Base-by-base conservation (phyloP, 2,888 invertebrate genomes). In the Aspidiotus destructor region DNA sequence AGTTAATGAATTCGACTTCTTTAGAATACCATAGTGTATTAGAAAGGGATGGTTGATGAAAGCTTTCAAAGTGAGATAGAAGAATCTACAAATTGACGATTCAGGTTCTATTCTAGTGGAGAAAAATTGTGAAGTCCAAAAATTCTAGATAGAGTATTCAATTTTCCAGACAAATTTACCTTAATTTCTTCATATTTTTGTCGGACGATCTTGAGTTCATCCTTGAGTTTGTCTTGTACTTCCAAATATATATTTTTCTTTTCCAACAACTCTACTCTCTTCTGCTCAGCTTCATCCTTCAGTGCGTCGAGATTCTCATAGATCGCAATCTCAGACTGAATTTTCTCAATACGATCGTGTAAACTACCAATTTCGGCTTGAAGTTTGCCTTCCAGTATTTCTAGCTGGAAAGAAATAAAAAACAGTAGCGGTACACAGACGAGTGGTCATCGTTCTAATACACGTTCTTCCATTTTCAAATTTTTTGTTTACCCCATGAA, bases 341-440 rank as follows among this genome's bases (percentile, higher is more conserved):
- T 85, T 6, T 75, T 76, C 9, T 75, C 75, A 67, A 81, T 79
- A 71, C 79, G 80, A 17, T 79, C 77, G 70, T 78, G 77, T 63
- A 83, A 74, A 48, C 77, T 75, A 16, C 76, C 77, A 71, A 81
- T 74, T 73, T 83, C 83, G 16, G 80, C 81, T 70, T 78, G 80
- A 17, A 87, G 84, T 76, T 86, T 87, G 65, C 84, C 82, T 67
- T 87, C 86, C 70, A 88, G 77, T 60, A 86, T 84, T 73, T 85
- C 82, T 42, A 87, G 80, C 78, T 86, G 82, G 7, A 67, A 16
- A 5, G 7, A 41, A 15, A 40, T 40, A 48, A 58, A 17, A 28
- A n/a, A 15, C n/a, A 7, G 11, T 62, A 17, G 53, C 41, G 11
- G 41, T n/a, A 13, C n/a, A 13, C 52, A 52, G n/a, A n/a, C n/a